Evolutionary conservation across 2,113 vertebrate species (phyloP).

Genomic region (Apteryx mantelli): DNA sequence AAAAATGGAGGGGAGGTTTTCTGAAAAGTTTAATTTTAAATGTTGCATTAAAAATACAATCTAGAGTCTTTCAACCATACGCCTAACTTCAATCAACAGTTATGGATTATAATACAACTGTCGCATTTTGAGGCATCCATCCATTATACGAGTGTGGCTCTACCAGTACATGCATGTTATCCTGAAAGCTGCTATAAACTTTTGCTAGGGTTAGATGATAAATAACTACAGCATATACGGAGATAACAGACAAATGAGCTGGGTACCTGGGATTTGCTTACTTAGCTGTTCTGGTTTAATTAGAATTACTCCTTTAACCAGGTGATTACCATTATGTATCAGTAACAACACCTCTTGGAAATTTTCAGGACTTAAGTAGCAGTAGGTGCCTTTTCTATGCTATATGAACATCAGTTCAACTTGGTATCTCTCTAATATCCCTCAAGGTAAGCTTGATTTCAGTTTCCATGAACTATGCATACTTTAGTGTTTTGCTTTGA

Average conservation of each 20-base stretch:
- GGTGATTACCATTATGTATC: not conserved
- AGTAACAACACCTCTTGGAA: not conserved
- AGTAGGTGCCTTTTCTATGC: not conserved
- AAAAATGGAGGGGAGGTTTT: not conserved
- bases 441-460: not conserved
- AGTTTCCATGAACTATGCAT: not conserved
- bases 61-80: not conserved
- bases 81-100: not conserved
- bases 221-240: not conserved
- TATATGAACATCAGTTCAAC: not conserved
- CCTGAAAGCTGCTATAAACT: not conserved
- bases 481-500: not conserved
- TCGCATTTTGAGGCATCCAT: not conserved
- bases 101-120: not conserved
- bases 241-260: not conserved
- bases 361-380: not conserved
- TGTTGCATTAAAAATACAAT: not conserved
- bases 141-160: not conserved
- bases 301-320: not conserved
- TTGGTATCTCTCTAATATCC: not conserved
- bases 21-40: not conserved
- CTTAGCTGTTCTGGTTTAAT: not conserved
- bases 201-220: not conserved
- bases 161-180: not conserved
- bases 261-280: not conserved